phyloP scores from a whole-genome alignment of 2,888 invertebrate genomes.

The Drosophila aldrichi region DNA sequence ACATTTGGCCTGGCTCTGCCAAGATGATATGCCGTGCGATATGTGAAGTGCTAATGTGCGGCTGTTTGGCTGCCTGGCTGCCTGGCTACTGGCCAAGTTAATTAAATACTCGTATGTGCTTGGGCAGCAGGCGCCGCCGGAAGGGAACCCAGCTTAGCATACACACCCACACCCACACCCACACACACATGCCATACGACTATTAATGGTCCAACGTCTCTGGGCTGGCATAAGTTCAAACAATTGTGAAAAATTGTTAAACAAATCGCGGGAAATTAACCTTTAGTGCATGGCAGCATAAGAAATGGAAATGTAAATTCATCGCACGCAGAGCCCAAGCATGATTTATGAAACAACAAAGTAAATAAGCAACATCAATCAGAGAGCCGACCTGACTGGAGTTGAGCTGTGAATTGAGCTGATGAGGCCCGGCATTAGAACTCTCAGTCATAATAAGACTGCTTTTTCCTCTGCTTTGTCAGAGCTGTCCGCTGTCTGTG shows the following conservation, averaged over 20 bases:
- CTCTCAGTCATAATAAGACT: conserved; percentile 47
- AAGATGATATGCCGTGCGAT: conserved; percentile 39
- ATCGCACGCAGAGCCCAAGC: conserved; percentile 51
- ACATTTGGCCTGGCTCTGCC: conserved; percentile 57
- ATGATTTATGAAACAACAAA: conserved; percentile 55
- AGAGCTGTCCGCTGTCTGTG: conserved; percentile 50
- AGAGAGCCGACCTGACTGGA: conserved; percentile 38
- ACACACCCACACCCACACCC: background rate
- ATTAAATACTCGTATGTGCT: conserved; percentile 22
- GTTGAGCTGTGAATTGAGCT: background rate
- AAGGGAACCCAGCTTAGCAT: background rate
- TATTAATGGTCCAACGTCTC: conserved; percentile 4
- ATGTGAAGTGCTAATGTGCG: conserved; percentile 59
- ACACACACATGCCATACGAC: background rate
- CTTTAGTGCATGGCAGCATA: conserved; percentile 24
- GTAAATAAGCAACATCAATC: conserved; percentile 62
- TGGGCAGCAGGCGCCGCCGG: conserved; percentile 7
- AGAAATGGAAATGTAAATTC: conserved; percentile 64
- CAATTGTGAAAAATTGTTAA: conserved; percentile 33
- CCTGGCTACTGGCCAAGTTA: conserved; percentile 39
- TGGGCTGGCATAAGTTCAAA: conserved; percentile 24
- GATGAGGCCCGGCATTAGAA: conserved; percentile 16
- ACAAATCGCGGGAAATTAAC: conserved; percentile 51
- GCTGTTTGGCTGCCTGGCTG: conserved; percentile 25
- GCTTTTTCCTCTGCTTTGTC: conserved; percentile 52